These are phyloP conservation scores for Acrocephalus scirpaceus DNA, from an alignment of 2,797 vertebrate species.

Conservation along the genomic window DNA sequence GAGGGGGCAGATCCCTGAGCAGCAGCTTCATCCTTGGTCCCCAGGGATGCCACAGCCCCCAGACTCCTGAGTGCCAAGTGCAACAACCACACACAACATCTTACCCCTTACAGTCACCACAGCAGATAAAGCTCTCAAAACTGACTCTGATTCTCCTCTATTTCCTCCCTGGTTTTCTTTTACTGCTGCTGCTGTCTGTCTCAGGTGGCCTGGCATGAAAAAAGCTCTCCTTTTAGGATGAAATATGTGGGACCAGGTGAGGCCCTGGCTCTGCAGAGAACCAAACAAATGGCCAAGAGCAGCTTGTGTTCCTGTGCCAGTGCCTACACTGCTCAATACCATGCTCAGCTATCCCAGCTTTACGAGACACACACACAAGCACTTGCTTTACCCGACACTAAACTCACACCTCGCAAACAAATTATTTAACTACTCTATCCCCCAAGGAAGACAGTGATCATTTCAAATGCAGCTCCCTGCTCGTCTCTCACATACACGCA, in stretches of 20 bases:
- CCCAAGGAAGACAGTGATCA: slow-evolving; percentile 72
- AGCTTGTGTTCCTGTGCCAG: background rate
- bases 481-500: slow-evolving; percentile 73
- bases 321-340: slow-evolving; percentile 7
- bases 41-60: background rate
- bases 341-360: background rate
- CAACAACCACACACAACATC: rapidly evolving
- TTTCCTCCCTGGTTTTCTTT: background rate
- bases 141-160: background rate
- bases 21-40: background rate
- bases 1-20: background rate
- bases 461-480: slow-evolving; percentile 73
- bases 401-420: slow-evolving; percentile 77
- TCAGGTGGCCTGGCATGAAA: slow-evolving; percentile 25
- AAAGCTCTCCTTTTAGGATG: slow-evolving; percentile 56
- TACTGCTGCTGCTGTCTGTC: background rate
- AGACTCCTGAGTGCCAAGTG: background rate
- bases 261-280: slow-evolving; percentile 36
- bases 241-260: slow-evolving; percentile 52
- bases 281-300: slow-evolving; percentile 22
- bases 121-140: background rate
- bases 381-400: slow-evolving; percentile 31
- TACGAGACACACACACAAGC: background rate
- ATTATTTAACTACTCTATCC: slow-evolving; percentile 78
- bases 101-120: background rate